Evolutionary conservation across 2,113 vertebrate species (phyloP), one percentile per base, ranked within the genome.

Genomic region (Mesocricetus auratus): DNA sequence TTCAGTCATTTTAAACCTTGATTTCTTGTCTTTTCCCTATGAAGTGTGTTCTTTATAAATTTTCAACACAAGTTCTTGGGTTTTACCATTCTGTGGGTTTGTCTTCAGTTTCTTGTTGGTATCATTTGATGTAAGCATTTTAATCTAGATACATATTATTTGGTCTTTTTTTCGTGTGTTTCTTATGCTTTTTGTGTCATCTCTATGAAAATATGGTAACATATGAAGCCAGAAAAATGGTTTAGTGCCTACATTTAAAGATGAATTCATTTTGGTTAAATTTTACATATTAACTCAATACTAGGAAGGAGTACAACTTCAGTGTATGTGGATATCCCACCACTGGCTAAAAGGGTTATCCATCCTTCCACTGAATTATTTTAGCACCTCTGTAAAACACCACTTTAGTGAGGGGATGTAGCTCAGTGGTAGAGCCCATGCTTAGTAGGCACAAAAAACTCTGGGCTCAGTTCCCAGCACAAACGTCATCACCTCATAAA

Each of bases 81-180:
- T 69, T 91, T 92, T 90, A 22, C 64, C n/a, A 78, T 86, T 89
- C 26, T 79, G 45, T 79, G 53, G 7, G 26, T 66, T 92, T 73
- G 31, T 45, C 53, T 86, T 86, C n/a, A 29, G 36, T 60, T 89
- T 71, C 39, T 47, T 56, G n/a, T 58, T 82, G 50, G 36, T 73
- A n/a, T 74, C 11, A 82, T 86, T 56, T 92, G 45, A 71, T 69
- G 22, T 2, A 31, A 53, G 24, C 22, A 66, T 86, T 92, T 82
- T 81, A 81, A 56, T 83, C 39, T 83, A 60, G n/a, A 83, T 60
- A 83, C 26, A 83, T 62, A 39, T 83, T 83, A 60, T 60, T n/a
- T 17, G 58, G 39, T 68, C 29, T 71, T 73, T 73, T 42, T 87
- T 83, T 82, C 36, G 39, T 82, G 86, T 53, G 15, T 73, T 86